Base-by-base conservation (phyloP, 2,888 invertebrate species). In the Palloptera scutellata region DNA sequence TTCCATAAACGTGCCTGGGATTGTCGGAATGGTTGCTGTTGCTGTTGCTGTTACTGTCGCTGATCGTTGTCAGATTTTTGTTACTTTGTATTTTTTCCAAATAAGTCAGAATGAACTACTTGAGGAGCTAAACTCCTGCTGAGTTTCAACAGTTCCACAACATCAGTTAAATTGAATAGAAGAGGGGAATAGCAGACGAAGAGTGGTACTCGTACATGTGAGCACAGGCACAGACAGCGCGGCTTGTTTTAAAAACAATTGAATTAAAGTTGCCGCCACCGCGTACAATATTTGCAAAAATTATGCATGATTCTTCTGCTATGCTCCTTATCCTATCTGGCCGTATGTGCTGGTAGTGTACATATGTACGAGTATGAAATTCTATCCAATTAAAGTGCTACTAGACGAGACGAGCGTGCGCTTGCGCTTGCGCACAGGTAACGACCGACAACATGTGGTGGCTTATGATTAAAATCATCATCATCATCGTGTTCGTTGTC, bases 381-480 rank as follows among this genome's bases (percentile, higher is more conserved):
- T 42, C 57, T 43, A 64, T 60, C 57, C 68, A 64, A 64, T 60
- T 55, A 67, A 58, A 53, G 65, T 58, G 53, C 19, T 61, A 52
- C 19, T 55, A 55, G 19, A 48, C 45, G 61, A 45, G 41, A n/a
- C 30, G 41, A n/a, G 8, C 10, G 58, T 13, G 53, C 40, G 19
- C 6, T 12, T 13, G 53, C 40, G 19, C 6, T 12, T 17, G 11
- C 42, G 10, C 30, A 5, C 48, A n/a, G n/a, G 20, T n/a, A 8
- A 9, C 19, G 17, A n/a, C 43, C 30, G 40, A 61, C 52, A 45
- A 48, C 60, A 68, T 55, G 60, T 58, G 53, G 62, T 62, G 68
- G 63, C 61, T 57, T 65, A 70, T 65, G 70, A 67, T 67, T 67
- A 70, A 58, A 70, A 70, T 67, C 70, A 58, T 62, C 42, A 17